Conservation (phyloP, 2,797 vertebrate genomes). For the Semaprochilodus insignis region DNA sequence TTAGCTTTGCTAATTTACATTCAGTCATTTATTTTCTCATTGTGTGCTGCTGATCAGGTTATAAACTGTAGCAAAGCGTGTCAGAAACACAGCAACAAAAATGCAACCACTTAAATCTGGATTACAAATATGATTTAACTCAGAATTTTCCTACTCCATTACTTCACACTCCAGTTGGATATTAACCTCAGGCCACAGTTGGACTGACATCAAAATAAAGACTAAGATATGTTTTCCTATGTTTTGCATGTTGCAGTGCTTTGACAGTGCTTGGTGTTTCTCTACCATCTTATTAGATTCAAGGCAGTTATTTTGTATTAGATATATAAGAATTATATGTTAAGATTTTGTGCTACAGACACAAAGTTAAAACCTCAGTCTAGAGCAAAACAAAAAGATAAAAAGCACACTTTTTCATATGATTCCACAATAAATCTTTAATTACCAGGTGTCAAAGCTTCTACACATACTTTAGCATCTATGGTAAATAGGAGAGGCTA, state of each 20-base stretch:
- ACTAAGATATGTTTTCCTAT: background rate
- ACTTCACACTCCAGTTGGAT: background rate
- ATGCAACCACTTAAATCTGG: background rate
- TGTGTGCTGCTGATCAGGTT: conserved; percentile 20
- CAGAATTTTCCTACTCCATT: background rate
- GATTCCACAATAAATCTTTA: conserved; percentile 27
- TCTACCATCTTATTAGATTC: background rate
- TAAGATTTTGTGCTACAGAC: conserved; percentile 23
- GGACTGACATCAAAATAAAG: background rate
- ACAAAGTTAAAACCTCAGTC: conserved; percentile 8
- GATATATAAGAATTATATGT: background rate
- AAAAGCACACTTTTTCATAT: conserved; percentile 20
- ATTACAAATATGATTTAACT: background rate
- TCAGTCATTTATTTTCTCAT: conserved; percentile 17
- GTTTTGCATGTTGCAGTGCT: background rate
- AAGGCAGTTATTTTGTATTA: background rate
- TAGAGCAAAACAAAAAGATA: conserved; percentile 4
- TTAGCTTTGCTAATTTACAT: conserved; percentile 38
- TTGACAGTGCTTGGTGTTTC: background rate
- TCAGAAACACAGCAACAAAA: conserved; percentile 1
- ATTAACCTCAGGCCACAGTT: conserved; percentile 12
- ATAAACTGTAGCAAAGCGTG: conserved; percentile 4
- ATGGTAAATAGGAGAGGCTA: conserved; percentile 29
- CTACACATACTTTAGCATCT: conserved; percentile 23
- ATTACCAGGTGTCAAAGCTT: conserved; percentile 41